Evolutionary conservation across 2,888 invertebrate species (phyloP).

Genomic region (Rhagium mordax): DNA sequence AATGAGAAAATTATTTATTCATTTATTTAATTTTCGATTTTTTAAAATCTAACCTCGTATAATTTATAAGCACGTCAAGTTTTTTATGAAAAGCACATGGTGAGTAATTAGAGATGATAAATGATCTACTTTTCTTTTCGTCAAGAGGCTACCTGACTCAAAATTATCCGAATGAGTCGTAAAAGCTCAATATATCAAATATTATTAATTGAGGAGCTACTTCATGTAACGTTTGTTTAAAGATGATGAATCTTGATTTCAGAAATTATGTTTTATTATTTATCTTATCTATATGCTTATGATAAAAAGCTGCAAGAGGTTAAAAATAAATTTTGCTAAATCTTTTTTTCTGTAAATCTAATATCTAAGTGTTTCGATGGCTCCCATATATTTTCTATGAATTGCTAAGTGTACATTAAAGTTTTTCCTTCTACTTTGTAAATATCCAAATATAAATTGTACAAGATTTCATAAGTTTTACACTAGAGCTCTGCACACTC

Average conservation of each 20-base stretch:
- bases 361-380: not conserved
- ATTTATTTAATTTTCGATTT: too few species aligned
- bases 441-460: not conserved
- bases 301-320: too few species aligned
- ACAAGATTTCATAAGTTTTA: conserved; percentile 10
- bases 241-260: not conserved
- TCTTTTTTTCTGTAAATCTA: too few species aligned
- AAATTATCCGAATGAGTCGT: not conserved
- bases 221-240: not conserved
- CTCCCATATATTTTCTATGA: not conserved
- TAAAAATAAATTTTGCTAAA: too few species aligned
- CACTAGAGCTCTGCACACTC: not conserved
- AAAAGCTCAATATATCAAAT: not conserved
- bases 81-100: too few species aligned
- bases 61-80: too few species aligned
- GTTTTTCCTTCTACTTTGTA: conserved; percentile 8
- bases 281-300: too few species aligned
- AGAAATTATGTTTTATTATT: not conserved
- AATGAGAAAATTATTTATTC: too few species aligned
- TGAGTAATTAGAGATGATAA: not conserved
- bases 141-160: not conserved
- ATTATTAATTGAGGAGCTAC: not conserved
- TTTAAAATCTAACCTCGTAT: too few species aligned
- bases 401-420: conserved; percentile 6
- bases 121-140: not conserved